Percentiles rank a stretch among this genome's conserved stretches.
Evolutionary conservation across 2,797 vertebrate genomes (phyloP).

Genomic region (Octomys mimax): DNA sequence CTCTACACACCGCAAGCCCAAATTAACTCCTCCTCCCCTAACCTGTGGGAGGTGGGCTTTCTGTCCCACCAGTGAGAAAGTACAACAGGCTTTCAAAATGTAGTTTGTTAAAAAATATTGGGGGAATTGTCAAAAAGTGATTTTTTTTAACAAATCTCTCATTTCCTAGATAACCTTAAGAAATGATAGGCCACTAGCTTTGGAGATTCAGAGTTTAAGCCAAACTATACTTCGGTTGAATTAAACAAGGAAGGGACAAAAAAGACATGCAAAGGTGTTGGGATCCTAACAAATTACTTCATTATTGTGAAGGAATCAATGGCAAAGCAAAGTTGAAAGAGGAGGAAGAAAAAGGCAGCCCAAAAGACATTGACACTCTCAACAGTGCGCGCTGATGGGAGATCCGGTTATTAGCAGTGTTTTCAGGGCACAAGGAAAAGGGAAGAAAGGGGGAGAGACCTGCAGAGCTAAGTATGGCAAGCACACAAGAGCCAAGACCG

Average conservation of each 20-base stretch:
- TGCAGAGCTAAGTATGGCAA: neutral
- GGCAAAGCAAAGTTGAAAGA: slow-evolving; percentile 37
- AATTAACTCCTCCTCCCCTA: neutral
- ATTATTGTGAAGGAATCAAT: slow-evolving; percentile 36
- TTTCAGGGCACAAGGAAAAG: neutral
- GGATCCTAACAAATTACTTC: neutral
- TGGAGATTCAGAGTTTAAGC: slow-evolving; percentile 79
- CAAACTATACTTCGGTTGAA: slow-evolving; percentile 73
- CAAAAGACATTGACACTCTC: neutral
- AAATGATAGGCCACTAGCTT: slow-evolving; percentile 72
- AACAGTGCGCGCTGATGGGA: neutral
- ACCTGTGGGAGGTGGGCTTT: neutral
- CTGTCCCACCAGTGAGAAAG: neutral
- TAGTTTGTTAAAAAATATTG: neutral
- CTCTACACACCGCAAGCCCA: neutral
- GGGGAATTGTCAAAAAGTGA: neutral
- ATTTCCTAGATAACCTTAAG: slow-evolving; percentile 77
- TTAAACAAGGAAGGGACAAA: slow-evolving; percentile 68
- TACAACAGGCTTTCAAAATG: neutral
- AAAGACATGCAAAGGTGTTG: slow-evolving; percentile 59
- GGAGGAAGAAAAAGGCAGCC: no score
- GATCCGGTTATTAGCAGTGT: neutral
- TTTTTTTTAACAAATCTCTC: slow-evolving; percentile 66
- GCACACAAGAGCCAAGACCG: neutral
- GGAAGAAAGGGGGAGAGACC: neutral